These are phyloP conservation scores for Argopecten irradians DNA, from an alignment of 1,140 invertebrate genomes.

Conservation along the genomic window DNA sequence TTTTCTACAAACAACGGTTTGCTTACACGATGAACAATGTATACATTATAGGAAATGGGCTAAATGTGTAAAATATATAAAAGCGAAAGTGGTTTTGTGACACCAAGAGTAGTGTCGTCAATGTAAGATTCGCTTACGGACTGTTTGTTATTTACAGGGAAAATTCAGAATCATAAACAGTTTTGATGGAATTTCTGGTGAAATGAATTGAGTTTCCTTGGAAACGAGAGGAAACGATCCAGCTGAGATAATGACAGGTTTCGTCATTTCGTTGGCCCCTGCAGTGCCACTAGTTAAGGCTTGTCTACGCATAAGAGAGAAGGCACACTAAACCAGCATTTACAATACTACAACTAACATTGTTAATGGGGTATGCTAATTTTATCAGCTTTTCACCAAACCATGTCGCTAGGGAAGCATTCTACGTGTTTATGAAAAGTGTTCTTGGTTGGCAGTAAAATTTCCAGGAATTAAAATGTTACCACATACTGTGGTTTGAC, in stretches of 20 bases:
- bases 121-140: no score
- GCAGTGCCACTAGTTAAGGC: not conserved
- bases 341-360: not conserved
- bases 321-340: not conserved
- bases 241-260: not conserved
- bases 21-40: no score
- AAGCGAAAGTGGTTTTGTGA: no score
- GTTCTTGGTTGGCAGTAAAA: not conserved
- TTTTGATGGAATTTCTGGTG: not conserved
- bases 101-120: no score
- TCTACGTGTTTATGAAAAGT: not conserved
- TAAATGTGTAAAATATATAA: no score
- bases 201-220: not conserved
- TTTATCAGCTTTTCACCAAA: not conserved
- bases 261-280: not conserved
- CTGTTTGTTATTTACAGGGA: no score
- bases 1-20: no score
- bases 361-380: conserved; percentile 7
- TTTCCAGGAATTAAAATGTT: conserved; percentile 10
- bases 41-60: no score
- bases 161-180: not conserved
- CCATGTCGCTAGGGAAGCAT: not conserved
- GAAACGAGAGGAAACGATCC: not conserved
- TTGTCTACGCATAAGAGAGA: not conserved
- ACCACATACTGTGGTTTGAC: conserved; percentile 14